Evolutionary conservation across 2,888 invertebrate genomes (phyloP).

Genomic region (Pemphredon lugubris): DNA sequence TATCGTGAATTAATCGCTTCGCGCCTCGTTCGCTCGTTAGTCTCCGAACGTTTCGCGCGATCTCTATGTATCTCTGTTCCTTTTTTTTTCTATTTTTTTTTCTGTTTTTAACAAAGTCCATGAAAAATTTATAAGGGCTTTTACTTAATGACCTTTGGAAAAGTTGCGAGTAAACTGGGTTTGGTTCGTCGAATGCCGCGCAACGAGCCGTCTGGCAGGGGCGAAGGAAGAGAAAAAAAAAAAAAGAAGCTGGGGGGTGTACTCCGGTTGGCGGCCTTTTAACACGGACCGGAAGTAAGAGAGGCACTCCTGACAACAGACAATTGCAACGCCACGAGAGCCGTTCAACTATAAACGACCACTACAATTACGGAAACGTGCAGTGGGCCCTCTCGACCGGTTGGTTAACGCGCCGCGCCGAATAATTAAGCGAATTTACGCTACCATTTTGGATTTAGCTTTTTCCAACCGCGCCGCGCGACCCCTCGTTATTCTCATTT

Average conservation of each 20-base stretch:
- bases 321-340: slow-evolving; percentile 72
- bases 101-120: background rate
- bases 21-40: no score
- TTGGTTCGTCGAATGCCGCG: background rate
- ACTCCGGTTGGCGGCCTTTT: slow-evolving; percentile 55
- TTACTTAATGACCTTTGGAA: background rate
- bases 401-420: slow-evolving; percentile 58
- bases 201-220: background rate
- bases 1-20: background rate
- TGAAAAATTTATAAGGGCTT: background rate
- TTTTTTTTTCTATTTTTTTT: no score
- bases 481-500: no score
- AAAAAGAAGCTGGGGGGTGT: slow-evolving; percentile 28
- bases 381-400: slow-evolving; percentile 49
- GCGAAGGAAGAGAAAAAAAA: background rate
- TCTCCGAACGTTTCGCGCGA: background rate
- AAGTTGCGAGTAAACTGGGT: background rate
- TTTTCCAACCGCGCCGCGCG: background rate
- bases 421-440: slow-evolving; percentile 71
- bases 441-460: slow-evolving; percentile 56
- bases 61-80: no score
- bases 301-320: slow-evolving; percentile 67
- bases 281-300: slow-evolving; percentile 66
- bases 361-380: slow-evolving; percentile 76
- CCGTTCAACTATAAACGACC: slow-evolving; percentile 80